Conservation (phyloP, 1,140 invertebrate genomes). For the Drosophila nebulosa region DNA sequence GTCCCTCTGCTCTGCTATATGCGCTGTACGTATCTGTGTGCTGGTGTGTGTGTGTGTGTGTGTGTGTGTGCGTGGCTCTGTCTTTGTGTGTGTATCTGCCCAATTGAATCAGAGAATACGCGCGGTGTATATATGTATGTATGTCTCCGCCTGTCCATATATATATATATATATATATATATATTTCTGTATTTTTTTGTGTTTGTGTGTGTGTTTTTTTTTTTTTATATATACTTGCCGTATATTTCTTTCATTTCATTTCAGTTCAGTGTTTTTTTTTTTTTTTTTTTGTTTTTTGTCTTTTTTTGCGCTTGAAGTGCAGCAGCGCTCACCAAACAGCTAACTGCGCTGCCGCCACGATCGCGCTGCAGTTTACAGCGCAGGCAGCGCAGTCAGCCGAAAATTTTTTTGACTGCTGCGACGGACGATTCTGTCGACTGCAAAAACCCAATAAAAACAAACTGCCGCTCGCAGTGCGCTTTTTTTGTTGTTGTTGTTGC, state of each 20-base stretch:
- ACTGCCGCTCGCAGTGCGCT: constrained; percentile 4
- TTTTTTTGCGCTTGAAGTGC: constrained; percentile 4
- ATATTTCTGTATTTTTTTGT: constrained; percentile 23
- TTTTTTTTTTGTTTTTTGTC: too few species aligned
- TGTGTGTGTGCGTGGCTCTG: constrained; percentile 1
- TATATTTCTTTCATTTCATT: constrained; percentile 31
- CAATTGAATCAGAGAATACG: constrained; percentile 74
- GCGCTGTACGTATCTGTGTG: too few species aligned
- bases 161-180: constrained; percentile 15
- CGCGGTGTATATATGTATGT: constrained; percentile 1
- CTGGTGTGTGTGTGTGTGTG: constrained; percentile 6
- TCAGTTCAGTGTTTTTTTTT: constrained; percentile 16
- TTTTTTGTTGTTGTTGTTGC: constrained; percentile 10
- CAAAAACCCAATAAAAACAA: not conserved
- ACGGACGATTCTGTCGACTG: not conserved
- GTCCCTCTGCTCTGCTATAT: constrained; percentile 29
- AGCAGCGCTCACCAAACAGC: constrained; percentile 7
- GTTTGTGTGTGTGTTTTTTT: constrained; percentile 27
- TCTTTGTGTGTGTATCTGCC: constrained; percentile 52
- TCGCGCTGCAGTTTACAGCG: constrained; percentile 1
- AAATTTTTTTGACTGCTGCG: not conserved
- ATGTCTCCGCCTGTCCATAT: constrained; percentile 15
- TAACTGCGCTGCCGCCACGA: not conserved
- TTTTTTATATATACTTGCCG: constrained; percentile 19
- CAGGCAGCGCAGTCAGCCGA: constrained; percentile 4